A percentile compares a stretch with the other conserved stretches of the same genome.
These are phyloP conservation scores for Mactromeris polynyma DNA, from an alignment of 2,888 invertebrate genomes.

Conservation along the genomic window DNA sequence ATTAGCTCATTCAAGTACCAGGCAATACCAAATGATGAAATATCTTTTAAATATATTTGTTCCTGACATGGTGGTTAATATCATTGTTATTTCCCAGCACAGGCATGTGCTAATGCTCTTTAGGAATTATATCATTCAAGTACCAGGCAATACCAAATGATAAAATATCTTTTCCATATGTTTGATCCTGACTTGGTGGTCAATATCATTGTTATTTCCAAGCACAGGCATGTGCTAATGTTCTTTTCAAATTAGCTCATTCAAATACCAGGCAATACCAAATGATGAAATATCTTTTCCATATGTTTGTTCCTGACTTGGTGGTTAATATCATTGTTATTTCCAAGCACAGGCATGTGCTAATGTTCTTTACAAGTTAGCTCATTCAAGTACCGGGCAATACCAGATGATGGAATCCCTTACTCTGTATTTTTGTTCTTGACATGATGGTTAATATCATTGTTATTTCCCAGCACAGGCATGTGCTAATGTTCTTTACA, in stretches of 20 bases:
- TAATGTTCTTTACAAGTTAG: neutral
- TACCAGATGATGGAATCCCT: neutral
- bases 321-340: neutral
- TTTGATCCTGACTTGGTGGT: neutral
- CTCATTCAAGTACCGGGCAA: neutral
- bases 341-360: neutral
- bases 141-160: neutral
- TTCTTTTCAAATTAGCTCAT: neutral
- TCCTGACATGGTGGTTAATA: neutral
- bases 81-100: neutral
- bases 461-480: conserved; percentile 2
- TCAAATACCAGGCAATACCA: neutral
- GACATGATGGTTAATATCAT: neutral
- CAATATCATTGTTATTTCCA: neutral
- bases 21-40: neutral
- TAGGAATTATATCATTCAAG: neutral
- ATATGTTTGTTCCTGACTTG: neutral
- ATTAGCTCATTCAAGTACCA: neutral
- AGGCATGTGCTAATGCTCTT: neutral
- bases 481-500: neutral
- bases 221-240: neutral
- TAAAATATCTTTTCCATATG: neutral
- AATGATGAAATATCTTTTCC: neutral
- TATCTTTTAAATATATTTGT: neutral
- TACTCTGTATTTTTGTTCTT: neutral